Percentiles rank a stretch among this genome's conserved stretches.
These are phyloP conservation scores for Channa maculata DNA, from an alignment of 2,113 vertebrate species.

Conservation along the genomic window DNA sequence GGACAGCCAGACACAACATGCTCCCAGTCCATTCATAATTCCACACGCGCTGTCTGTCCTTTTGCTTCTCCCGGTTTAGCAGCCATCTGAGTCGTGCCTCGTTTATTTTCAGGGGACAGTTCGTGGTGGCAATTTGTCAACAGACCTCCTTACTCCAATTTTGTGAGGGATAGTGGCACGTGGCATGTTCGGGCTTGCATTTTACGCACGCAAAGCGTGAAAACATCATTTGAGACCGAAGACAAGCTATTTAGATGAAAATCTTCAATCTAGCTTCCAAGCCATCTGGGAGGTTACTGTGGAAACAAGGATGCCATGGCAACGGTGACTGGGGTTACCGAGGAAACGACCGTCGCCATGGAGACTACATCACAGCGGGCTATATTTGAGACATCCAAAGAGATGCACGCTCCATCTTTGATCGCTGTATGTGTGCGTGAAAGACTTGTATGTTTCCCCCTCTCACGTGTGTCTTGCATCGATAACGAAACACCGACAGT, in stretches of 20 bases:
- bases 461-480: conserved; percentile 63
- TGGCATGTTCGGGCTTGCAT: not conserved
- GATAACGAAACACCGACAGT: conserved; percentile 42
- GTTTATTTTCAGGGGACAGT: not conserved
- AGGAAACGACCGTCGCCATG: conserved; percentile 93
- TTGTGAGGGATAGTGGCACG: not conserved
- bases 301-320: conserved; percentile 93
- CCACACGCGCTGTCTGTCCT: conserved; percentile 42
- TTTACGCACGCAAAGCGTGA: conserved; percentile 34
- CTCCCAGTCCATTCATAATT: conserved; percentile 74
- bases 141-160: conserved; percentile 15
- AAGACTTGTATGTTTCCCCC: conserved; percentile 40
- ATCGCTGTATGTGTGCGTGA: conserved; percentile 50
- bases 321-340: conserved; percentile 94
- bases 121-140: conserved; percentile 6
- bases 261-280: conserved; percentile 80
- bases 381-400: conserved; percentile 91
- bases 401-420: conserved; percentile 83
- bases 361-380: conserved; percentile 93
- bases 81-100: conserved; percentile 6
- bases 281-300: conserved; percentile 91
- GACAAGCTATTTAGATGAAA: conserved; percentile 43
- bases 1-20: conserved; percentile 42
- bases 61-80: conserved; percentile 5
- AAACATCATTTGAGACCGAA: conserved; percentile 19